These are phyloP conservation scores for Tamandua tetradactyla DNA, from an alignment of 2,797 vertebrate species.

Conservation along the genomic window DNA sequence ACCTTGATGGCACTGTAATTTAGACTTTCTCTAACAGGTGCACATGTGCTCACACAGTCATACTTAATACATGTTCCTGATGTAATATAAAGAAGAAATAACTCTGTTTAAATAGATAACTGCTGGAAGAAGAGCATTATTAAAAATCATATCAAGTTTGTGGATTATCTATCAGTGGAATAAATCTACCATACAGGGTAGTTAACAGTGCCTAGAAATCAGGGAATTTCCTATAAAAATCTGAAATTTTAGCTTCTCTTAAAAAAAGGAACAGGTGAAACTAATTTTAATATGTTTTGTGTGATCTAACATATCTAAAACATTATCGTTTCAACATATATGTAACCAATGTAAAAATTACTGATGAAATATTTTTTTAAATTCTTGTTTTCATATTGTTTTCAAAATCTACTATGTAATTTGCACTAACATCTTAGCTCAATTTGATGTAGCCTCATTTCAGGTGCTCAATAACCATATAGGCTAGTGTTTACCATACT, in stretches of 20 bases:
- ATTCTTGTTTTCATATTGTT: neutral
- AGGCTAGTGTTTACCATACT: too few species aligned
- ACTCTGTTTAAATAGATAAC: neutral
- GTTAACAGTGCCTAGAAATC: neutral
- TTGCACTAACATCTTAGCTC: too few species aligned
- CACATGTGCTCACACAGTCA: neutral
- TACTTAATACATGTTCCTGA: neutral
- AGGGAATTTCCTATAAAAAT: neutral
- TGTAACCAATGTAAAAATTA: neutral
- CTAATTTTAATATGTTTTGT: neutral
- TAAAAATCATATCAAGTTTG: neutral
- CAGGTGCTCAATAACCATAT: too few species aligned
- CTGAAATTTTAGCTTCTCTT: neutral
- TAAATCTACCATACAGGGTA: neutral
- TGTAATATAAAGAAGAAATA: neutral
- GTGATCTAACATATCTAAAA: neutral
- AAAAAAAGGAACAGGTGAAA: neutral
- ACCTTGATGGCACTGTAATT: too few species aligned
- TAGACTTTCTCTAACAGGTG: neutral
- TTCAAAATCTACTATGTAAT: too few species aligned
- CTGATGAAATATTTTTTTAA: neutral
- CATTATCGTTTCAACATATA: neutral
- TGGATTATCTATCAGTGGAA: neutral
- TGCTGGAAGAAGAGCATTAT: neutral
- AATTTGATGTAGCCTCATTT: too few species aligned